phyloP scores from a whole-genome alignment of 2,888 invertebrate genomes.

The Lycophotia porphyrea region DNA sequence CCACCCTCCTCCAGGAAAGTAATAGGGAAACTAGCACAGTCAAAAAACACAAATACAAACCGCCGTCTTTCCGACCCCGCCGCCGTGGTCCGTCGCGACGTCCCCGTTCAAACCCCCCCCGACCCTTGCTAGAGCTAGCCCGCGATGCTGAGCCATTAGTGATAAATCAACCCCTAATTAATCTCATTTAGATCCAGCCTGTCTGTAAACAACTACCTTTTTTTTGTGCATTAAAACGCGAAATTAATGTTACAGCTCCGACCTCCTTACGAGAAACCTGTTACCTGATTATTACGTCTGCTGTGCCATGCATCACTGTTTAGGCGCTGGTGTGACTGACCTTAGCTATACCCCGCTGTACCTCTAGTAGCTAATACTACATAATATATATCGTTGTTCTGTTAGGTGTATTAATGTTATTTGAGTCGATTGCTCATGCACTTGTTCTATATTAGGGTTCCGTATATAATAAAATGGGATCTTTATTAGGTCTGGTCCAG shows the following conservation, averaged over 20 bases:
- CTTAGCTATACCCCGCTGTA: constrained; percentile 3
- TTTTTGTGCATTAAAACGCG: background rate
- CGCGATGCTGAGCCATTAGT: no score
- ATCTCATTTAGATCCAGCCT: no score
- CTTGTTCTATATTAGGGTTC: background rate
- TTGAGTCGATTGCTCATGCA: constrained; percentile 10
- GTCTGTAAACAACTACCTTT: background rate
- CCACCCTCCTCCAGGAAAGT: no score
- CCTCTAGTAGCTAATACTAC: background rate
- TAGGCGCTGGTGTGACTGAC: constrained; percentile 13
- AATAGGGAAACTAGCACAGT: no score
- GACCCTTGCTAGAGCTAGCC: no score
- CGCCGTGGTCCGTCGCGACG: no score
- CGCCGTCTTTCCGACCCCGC: no score
- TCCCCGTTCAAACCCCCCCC: no score
- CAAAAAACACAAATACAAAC: no score
- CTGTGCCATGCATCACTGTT: background rate
- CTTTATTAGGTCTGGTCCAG: background rate
- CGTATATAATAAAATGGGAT: background rate
- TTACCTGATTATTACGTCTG: background rate
- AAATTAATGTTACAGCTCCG: background rate
- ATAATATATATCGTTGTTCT: constrained; percentile 1
- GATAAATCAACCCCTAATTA: no score
- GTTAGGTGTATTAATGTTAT: constrained; percentile 1
- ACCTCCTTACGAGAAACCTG: background rate